Evolutionary conservation across 2,797 vertebrate species (phyloP).

Genomic region (Urocyon cinereoargenteus): DNA sequence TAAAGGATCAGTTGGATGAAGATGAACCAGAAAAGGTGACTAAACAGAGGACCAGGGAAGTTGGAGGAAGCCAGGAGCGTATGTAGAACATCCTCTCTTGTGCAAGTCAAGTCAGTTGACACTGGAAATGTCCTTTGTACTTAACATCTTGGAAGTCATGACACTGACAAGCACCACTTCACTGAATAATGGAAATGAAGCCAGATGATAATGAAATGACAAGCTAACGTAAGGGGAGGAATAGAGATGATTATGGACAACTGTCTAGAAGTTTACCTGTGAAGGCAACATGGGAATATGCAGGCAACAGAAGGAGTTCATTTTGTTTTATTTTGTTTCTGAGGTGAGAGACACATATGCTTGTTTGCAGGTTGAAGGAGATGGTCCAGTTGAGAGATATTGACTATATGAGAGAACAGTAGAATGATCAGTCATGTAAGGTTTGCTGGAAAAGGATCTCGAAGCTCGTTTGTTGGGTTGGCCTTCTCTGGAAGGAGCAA

Average conservation of each 20-base stretch:
- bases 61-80: rapidly evolving
- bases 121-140: neutral
- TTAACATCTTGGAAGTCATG: neutral
- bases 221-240: neutral
- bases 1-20: neutral
- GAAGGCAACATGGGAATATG: neutral
- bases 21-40: neutral
- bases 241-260: rapidly evolving
- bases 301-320: neutral
- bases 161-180: neutral
- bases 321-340: neutral
- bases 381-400: neutral
- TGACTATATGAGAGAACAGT: neutral
- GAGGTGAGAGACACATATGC: neutral
- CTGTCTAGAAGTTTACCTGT: neutral
- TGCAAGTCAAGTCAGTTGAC: rapidly evolving
- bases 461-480: neutral
- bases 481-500: neutral
- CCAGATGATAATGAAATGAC: neutral
- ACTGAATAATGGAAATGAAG: neutral
- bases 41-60: neutral
- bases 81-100: rapidly evolving
- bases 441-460: neutral
- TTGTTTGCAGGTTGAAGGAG: neutral
- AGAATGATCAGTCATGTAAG: neutral